Evolutionary conservation across 2,113 vertebrate species (phyloP).

Genomic region (Eolophus roseicapilla): DNA sequence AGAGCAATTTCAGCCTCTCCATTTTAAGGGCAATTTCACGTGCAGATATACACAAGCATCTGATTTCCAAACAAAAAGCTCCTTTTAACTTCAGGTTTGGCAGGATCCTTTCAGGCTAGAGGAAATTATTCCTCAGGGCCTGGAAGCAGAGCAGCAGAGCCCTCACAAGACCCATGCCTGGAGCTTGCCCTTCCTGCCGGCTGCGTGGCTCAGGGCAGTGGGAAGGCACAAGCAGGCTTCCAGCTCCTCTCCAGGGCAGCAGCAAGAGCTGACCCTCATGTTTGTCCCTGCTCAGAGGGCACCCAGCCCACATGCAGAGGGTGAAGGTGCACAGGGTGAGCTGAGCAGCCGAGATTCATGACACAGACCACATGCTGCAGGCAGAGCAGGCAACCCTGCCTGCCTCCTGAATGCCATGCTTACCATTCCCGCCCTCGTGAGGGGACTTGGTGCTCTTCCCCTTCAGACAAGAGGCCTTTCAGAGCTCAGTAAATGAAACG

Average conservation of each 20-base stretch:
- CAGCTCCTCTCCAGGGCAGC: not conserved
- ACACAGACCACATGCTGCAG: rapidly evolving
- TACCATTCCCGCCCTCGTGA: not conserved
- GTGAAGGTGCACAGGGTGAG: not conserved
- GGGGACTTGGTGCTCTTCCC: not conserved
- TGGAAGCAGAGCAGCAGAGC: not conserved
- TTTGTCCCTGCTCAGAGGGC: not conserved
- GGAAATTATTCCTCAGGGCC: not conserved
- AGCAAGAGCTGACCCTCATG: rapidly evolving
- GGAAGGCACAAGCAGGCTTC: not conserved
- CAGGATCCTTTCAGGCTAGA: not conserved
- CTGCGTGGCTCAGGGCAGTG: rapidly evolving
- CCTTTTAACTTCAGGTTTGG: not conserved
- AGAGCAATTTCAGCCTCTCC: constrained; percentile 15
- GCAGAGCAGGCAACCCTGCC: not conserved
- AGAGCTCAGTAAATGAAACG: not conserved
- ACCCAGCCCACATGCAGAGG: not conserved
- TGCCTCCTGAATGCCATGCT: not conserved
- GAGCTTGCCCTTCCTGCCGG: not conserved
- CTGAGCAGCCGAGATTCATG: rapidly evolving
- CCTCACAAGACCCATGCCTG: not conserved
- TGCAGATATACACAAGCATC: not conserved
- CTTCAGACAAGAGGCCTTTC: not conserved
- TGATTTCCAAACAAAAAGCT: constrained; percentile 5
- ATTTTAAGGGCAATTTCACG: not conserved